phyloP scores from a whole-genome alignment of 2,113 vertebrate genomes.

The Protobothrops flavoviridis region DNA sequence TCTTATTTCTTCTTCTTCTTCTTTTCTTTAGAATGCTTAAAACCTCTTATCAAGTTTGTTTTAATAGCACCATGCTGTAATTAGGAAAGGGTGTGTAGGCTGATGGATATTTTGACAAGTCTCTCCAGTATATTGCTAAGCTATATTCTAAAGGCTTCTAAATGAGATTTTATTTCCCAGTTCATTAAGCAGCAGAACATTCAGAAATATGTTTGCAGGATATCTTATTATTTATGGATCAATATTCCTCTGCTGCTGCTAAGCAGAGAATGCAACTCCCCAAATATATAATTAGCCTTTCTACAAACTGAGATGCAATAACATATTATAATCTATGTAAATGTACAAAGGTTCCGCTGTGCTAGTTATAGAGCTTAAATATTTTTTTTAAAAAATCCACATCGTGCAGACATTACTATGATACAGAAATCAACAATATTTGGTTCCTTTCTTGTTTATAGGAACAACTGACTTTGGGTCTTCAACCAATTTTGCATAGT shows the following conservation, averaged over 20 bases:
- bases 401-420: not conserved
- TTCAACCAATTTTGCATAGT: not conserved
- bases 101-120: not conserved
- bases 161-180: constrained; percentile 12
- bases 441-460: constrained; percentile 4
- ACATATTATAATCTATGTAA: constrained; percentile 7
- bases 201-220: not conserved
- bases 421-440: not conserved
- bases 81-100: not conserved
- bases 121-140: not conserved
- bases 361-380: not conserved
- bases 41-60: constrained; percentile 4
- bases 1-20: not conserved
- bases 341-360: constrained; percentile 30
- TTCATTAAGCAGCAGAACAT: constrained; percentile 37
- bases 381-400: not conserved
- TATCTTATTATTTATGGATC: constrained; percentile 23
- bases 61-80: constrained; percentile 11
- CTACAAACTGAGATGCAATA: constrained; percentile 36
- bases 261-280: constrained; percentile 37
- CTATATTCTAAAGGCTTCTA: constrained; percentile 14
- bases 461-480: not conserved
- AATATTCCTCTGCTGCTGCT: constrained; percentile 15
- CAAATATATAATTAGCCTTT: constrained; percentile 46
- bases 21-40: not conserved